phyloP scores from a whole-genome alignment of 1,140 invertebrate species.

The Scaptodrosophila lebanonensis region DNA sequence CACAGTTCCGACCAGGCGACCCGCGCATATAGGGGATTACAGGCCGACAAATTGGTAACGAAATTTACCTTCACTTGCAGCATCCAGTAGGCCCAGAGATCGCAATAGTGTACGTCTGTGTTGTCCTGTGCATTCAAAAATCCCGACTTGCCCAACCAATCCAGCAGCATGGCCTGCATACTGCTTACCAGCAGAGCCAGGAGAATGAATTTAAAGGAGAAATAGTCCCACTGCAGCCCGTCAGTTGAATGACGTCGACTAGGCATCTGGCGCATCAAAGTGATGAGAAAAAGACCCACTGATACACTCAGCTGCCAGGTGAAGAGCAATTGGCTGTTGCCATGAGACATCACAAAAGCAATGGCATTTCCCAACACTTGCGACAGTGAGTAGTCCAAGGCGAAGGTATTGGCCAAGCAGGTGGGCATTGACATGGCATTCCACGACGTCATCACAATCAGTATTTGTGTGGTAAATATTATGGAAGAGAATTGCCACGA shows the following conservation, averaged over 20 bases:
- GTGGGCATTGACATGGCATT: conserved; percentile 37
- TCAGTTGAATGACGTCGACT: conserved; percentile 25
- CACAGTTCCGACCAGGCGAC: conserved; percentile 59
- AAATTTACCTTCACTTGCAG: conserved; percentile 64
- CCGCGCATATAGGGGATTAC: conserved; percentile 58
- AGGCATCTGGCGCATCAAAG: conserved; percentile 39
- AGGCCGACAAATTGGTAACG: conserved; percentile 57
- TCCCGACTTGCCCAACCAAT: conserved; percentile 49
- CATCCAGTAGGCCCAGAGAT: conserved; percentile 62
- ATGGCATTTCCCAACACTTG: conserved; percentile 58
- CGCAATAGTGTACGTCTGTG: conserved; percentile 44
- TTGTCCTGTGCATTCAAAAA: conserved; percentile 36
- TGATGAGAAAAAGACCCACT: conserved; percentile 53
- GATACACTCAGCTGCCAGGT: conserved; percentile 58
- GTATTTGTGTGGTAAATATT: conserved; percentile 67
- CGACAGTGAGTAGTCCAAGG: conserved; percentile 61
- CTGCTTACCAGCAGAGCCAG: conserved; percentile 52
- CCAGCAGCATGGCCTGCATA: conserved; percentile 51
- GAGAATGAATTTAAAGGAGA: conserved; percentile 57
- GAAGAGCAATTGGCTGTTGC: conserved; percentile 60
- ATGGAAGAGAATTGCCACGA: conserved; percentile 73
- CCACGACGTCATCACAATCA: conserved; percentile 62
- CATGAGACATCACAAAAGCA: conserved; percentile 62
- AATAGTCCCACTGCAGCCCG: conserved; percentile 38
- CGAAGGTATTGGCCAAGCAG: conserved; percentile 46